These are phyloP conservation scores for Cepaea nemoralis DNA, from an alignment of 1,140 invertebrate genomes.

Conservation along the genomic window DNA sequence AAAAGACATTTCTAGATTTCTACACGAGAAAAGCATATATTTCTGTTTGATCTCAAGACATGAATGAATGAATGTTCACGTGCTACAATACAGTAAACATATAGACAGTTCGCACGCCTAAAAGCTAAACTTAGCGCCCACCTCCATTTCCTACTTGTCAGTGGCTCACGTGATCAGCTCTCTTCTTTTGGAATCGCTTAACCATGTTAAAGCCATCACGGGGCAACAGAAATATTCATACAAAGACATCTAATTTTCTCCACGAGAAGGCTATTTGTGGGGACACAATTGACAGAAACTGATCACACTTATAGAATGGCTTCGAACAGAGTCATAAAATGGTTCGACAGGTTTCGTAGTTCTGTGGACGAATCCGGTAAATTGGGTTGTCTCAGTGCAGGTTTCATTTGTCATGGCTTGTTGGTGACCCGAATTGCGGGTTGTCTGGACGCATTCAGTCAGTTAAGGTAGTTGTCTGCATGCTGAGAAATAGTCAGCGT, in stretches of 20 bases:
- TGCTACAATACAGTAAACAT: too few species aligned
- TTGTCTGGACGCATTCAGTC: not conserved
- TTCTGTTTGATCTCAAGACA: too few species aligned
- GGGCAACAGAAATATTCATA: not conserved
- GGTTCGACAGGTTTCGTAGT: not conserved
- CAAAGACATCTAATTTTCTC: not conserved
- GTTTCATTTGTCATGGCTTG: not conserved
- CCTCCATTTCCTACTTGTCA: too few species aligned
- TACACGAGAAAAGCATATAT: too few species aligned
- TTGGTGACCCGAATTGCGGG: not conserved
- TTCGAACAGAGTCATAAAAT: conserved; percentile 5
- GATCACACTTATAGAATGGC: not conserved
- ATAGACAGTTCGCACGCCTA: too few species aligned
- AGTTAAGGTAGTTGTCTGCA: too few species aligned
- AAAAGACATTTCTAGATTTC: too few species aligned
- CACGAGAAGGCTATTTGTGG: not conserved
- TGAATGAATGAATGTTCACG: too few species aligned
- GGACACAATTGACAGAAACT: not conserved
- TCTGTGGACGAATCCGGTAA: not conserved
- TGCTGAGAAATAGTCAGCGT: too few species aligned
- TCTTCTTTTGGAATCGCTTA: not conserved
- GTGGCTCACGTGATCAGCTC: not conserved
- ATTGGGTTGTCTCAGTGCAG: conserved; percentile 3
- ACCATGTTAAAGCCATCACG: not conserved
- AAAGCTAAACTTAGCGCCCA: too few species aligned